Conservation (phyloP, 1,140 invertebrate species). For the Melanaphis sacchari region DNA sequence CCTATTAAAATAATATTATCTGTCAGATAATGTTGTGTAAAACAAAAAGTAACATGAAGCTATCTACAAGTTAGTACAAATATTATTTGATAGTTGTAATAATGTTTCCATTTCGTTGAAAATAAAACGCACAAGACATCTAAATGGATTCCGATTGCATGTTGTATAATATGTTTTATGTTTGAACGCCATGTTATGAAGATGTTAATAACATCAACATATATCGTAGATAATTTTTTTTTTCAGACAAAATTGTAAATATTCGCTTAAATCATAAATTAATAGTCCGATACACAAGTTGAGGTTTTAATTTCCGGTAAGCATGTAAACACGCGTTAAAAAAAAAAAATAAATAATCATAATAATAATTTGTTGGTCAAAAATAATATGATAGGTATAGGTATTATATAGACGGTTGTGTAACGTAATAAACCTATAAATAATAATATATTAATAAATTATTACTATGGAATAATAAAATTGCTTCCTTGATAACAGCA, state of each 20-base stretch:
- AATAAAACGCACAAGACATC: not conserved
- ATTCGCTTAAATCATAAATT: not conserved
- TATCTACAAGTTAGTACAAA: too few species aligned
- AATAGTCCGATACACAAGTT: not conserved
- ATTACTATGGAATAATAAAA: not conserved
- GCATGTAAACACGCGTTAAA: not conserved
- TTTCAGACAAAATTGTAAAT: not conserved
- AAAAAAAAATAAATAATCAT: not conserved
- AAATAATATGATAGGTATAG: not conserved
- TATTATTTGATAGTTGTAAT: not conserved
- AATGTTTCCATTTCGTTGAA: not conserved
- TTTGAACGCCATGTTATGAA: not conserved
- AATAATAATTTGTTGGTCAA: not conserved
- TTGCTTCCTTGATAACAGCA: not conserved
- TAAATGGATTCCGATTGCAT: not conserved
- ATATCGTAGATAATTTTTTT: not conserved
- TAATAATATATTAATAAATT: not conserved
- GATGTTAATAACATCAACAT: not conserved
- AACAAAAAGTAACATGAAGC: not conserved
- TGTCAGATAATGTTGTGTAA: not conserved
- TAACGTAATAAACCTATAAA: not conserved
- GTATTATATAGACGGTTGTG: not conserved
- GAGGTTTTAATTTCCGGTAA: conserved; percentile 22
- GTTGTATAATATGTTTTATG: not conserved
- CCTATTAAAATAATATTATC: not conserved